Base-by-base conservation (phyloP, 2,113 vertebrate genomes). In the Synchiropus splendidus region DNA sequence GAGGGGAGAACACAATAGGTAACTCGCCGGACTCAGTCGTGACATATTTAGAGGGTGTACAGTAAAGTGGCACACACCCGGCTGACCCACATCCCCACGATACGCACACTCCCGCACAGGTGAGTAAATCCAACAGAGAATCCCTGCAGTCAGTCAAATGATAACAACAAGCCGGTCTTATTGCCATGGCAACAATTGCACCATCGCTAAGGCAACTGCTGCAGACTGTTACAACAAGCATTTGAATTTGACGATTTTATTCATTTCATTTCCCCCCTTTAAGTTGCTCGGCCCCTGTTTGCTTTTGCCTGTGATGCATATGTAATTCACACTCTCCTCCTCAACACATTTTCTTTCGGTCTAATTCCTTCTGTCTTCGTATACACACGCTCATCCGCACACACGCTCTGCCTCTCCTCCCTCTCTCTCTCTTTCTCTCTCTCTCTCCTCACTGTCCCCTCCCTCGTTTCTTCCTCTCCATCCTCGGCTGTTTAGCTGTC, bases 121-220 rank as follows among this genome's bases (percentile, higher is more conserved):
- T 58, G 51, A 58, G 39, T 45, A 33, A 59, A 51, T 42, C 41
- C 44, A 38, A 37, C 58, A 61, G 39, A 37, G 33, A 52, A 52
- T 18, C 16, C 59, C 55, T 65, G 33, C 42, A 52, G 37, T 62
- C 45, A 35, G 42, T 40, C 70, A 71, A 73, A 75, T 68, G 74
- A 85, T 74, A 77, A 77, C 79, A 82, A 78, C 74, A 77, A 70
- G 77, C 77, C 64, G 58, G 21, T 48, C 47, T 70, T 50, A 78
- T 86, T 65, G 61, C 82, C 82, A 85, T 83, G 81, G 83, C 78
- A 85, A 86, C 83, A 82, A 82, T 79, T 85, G 81, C 80, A 85
- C 74, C 78, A 86, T 83, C 71, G 74, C 81, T 80, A 80, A 74
- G 82, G 80, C 82, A 86, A 83, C 83, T 77, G 74, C 81, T 84